phyloP scores from a whole-genome alignment of 2,113 vertebrate genomes.

The Aegithalos caudatus region DNA sequence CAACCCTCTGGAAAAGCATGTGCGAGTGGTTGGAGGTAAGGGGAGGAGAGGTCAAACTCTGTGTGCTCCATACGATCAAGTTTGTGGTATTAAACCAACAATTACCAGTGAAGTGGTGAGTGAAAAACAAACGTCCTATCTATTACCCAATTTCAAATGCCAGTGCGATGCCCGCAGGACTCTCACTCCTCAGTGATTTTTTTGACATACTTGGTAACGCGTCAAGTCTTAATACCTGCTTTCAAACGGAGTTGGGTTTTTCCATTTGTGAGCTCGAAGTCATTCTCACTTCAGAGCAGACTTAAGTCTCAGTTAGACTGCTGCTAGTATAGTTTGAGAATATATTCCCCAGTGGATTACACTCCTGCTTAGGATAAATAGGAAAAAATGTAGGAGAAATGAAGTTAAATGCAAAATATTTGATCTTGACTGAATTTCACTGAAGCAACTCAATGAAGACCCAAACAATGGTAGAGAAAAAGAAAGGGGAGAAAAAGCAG shows the following conservation, averaged over 20 bases:
- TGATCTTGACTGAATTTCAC: conserved; percentile 34
- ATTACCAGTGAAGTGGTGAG: conserved; percentile 33
- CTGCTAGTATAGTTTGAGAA: neutral
- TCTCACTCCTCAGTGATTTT: neutral
- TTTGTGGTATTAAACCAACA: conserved; percentile 46
- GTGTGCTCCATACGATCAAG: neutral
- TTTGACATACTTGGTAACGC: conserved; percentile 4
- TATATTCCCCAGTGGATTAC: neutral
- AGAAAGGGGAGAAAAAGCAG: accelerated
- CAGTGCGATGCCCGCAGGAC: neutral
- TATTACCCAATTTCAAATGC: conserved; percentile 47
- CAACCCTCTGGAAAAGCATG: neutral
- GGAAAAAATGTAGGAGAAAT: neutral
- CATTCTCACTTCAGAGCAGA: neutral
- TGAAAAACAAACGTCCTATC: conserved; percentile 32
- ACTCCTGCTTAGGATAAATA: neutral
- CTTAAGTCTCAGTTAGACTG: neutral
- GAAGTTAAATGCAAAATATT: conserved; percentile 49
- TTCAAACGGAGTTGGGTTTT: neutral
- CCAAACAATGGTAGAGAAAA: neutral
- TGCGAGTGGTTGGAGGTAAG: conserved; percentile 29
- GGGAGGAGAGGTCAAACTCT: conserved; percentile 33
- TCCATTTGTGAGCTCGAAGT: neutral
- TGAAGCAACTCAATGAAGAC: neutral
- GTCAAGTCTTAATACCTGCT: conserved; percentile 27